Conservation (phyloP, 2,888 invertebrate species). For the Caenorhabditis angaria region DNA sequence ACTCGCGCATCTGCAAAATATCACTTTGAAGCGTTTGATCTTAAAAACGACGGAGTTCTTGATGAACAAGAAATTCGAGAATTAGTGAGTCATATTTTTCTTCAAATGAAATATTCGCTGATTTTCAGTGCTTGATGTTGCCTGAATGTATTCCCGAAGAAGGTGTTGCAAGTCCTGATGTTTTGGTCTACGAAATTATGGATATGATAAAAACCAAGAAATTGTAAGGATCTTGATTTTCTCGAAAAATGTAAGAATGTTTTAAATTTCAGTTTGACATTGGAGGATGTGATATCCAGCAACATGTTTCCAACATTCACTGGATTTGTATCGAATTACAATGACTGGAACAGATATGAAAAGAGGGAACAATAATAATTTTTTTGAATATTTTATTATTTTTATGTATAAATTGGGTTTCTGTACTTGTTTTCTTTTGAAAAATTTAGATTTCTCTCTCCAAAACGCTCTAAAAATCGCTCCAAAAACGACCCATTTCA, state of each 20-base stretch:
- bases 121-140: conserved; percentile 5
- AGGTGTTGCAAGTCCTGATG: neutral
- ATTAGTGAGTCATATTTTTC: neutral
- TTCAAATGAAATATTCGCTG: neutral
- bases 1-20: conserved; percentile 29
- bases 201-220: neutral
- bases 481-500: no score
- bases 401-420: no score
- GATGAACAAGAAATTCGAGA: conserved; percentile 31
- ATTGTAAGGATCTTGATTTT: neutral
- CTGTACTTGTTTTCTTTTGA: no score
- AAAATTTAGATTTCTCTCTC: no score
- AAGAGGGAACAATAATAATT: conserved; percentile 3
- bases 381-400: no score
- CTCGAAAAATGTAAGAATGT: neutral
- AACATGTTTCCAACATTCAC: conserved; percentile 14
- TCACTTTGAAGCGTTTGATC: conserved; percentile 39
- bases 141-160: conserved; percentile 4
- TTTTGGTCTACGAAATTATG: neutral
- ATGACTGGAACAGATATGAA: conserved; percentile 6
- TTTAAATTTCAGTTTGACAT: conserved; percentile 3
- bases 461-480: no score
- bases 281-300: neutral
- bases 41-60: conserved; percentile 31
- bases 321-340: conserved; percentile 6